phyloP scores from a whole-genome alignment of 2,888 invertebrate genomes.

The Cataglyphis livida region DNA sequence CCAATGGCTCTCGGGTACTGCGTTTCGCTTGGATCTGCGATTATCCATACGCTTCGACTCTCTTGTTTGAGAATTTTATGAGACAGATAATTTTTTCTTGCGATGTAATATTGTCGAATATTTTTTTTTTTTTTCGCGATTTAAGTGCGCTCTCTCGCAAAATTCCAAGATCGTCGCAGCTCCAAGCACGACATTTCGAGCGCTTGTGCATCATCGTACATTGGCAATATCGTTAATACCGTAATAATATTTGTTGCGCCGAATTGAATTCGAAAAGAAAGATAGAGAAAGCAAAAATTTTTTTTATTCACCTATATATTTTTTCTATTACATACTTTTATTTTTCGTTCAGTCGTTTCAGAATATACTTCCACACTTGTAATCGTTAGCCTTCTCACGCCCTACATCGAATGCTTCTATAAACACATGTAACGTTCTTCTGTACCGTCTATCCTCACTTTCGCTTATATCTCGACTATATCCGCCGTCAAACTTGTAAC shows the following conservation, averaged over 20 bases:
- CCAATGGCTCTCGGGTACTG: slow-evolving; percentile 62
- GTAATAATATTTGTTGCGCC: slow-evolving; percentile 29
- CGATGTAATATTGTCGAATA: background rate
- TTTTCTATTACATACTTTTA: background rate
- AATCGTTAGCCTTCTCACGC: slow-evolving; percentile 48
- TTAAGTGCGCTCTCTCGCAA: slow-evolving; percentile 12
- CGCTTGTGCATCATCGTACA: slow-evolving; percentile 13
- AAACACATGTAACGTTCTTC: slow-evolving; percentile 56
- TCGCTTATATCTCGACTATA: slow-evolving; percentile 58
- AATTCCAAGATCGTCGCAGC: slow-evolving; percentile 42
- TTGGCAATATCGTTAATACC: background rate
- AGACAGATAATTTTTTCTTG: background rate
- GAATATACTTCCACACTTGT: slow-evolving; percentile 29
- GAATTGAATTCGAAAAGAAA: slow-evolving; percentile 20
- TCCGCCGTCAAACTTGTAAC: slow-evolving; percentile 45
- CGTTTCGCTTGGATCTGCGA: slow-evolving; percentile 58
- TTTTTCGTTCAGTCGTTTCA: slow-evolving; percentile 46
- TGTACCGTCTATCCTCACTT: slow-evolving; percentile 61
- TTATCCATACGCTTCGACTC: background rate
- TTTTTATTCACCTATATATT: background rate
- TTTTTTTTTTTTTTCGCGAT: background rate
- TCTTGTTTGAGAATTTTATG: background rate
- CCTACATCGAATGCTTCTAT: slow-evolving; percentile 59
- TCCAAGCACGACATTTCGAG: slow-evolving; percentile 50
- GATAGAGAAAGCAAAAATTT: slow-evolving; percentile 1